These are phyloP conservation scores for Porites lutea DNA, from an alignment of 64 coral and sea anemone species.

Conservation along the genomic window DNA sequence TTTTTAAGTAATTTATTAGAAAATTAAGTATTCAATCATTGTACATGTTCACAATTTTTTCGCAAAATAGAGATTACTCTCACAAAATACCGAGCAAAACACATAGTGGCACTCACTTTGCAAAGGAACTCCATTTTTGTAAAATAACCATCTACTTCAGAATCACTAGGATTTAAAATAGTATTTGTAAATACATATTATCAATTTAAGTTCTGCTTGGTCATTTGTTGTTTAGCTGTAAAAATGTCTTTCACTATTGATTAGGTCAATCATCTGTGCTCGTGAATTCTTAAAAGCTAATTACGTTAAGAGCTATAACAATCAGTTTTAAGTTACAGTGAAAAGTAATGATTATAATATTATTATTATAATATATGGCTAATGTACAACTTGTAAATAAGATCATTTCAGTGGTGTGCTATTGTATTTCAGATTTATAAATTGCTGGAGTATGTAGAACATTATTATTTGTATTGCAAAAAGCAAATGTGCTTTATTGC, in stretches of 20 bases:
- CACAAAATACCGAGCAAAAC: no score
- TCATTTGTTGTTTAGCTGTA: not conserved
- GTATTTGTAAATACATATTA: not conserved
- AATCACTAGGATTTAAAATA: not conserved
- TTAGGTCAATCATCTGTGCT: not conserved
- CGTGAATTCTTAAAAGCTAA: not conserved
- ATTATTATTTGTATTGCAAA: conserved; percentile 24
- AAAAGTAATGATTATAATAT: not conserved
- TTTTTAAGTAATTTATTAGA: not conserved
- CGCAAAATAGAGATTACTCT: no score
- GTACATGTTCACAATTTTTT: not conserved
- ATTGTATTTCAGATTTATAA: conserved; percentile 33
- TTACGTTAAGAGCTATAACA: not conserved
- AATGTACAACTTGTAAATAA: conserved; percentile 60
- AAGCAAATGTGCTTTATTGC: conserved; percentile 7
- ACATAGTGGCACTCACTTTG: not conserved
- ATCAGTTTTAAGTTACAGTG: conserved; percentile 12
- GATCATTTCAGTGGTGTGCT: conserved; percentile 27
- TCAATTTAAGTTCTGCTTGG: conserved; percentile 38
- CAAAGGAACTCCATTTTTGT: not conserved
- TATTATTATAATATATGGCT: conserved; percentile 31
- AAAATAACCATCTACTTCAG: not conserved
- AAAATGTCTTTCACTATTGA: not conserved
- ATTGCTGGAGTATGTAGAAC: conserved; percentile 17
- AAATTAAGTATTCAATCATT: not conserved